Evolutionary conservation across 2,888 invertebrate genomes (phyloP), one percentile per base, ranked within the genome.

Genomic region (Nemotelus nigrinus): DNA sequence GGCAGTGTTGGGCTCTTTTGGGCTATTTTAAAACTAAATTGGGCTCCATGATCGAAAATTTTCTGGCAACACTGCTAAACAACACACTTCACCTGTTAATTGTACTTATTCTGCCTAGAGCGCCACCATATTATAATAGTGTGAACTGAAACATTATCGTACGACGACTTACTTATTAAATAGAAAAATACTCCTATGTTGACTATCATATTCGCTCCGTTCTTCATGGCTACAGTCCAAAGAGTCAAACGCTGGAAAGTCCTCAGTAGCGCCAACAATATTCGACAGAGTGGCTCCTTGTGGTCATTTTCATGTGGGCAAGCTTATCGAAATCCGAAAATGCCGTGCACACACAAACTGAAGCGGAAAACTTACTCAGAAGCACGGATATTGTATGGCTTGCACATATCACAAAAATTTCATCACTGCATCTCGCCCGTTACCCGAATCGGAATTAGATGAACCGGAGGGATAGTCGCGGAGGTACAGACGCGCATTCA

Each of bases 171-270:
- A 86, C 86, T 86, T 85, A 85, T 85, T 84, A 86, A 84, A 82
- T 86, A 86, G 83, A 86, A 85, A 78, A 86, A 83, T 80, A 86
- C 81, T 83, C 85, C 84, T 80, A 85, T 82, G 82, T 86, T 83
- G 81, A 86, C 85, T 83, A 86, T 83, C 86, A 86, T 86, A 82
- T 83, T 84, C 85, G 82, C 81, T 81, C 78, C 64, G 55, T 45
- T 64, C 63, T 43, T 55, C 70, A 70, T 70, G 53, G 67, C 67
- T 25, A 47, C 55, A 43, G 41, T 70, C 50, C 45, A 47, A 44
- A 47, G 41, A 44, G 55, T 43, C 25, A 70, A n/a, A n/a, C 67
- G 67, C 25, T 67, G 41, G 70, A n/a, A 60, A 41, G 53, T 70
- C 55, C 70, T 70, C 70, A 70, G 55, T 70, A 70, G 53, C 55